phyloP scores from a whole-genome alignment of 1,140 invertebrate species.

The Penaeus vannamei region DNA sequence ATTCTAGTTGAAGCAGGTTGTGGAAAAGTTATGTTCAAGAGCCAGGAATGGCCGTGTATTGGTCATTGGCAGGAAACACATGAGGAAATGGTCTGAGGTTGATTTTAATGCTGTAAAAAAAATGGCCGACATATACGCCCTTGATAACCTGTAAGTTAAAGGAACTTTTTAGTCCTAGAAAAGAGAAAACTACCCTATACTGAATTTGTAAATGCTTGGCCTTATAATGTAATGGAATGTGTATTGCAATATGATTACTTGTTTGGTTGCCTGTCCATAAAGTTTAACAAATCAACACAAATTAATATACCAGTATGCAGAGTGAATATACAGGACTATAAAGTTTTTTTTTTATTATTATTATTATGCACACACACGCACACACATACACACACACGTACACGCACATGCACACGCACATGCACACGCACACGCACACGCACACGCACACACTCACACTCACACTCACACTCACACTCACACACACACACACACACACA shows the following conservation, averaged over 20 bases:
- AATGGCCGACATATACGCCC: slow-evolving; percentile 20
- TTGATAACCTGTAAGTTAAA: slow-evolving; percentile 44
- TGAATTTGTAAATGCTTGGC: not conserved
- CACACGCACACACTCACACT: too few species aligned
- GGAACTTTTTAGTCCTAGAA: not conserved
- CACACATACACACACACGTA: too few species aligned
- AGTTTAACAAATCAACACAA: too few species aligned
- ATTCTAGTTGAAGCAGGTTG: slow-evolving; percentile 35
- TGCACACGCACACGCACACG: too few species aligned
- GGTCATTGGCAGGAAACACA: slow-evolving; percentile 45
- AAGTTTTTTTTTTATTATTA: too few species aligned
- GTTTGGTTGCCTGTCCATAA: not conserved
- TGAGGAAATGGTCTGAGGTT: not conserved
- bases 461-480: too few species aligned
- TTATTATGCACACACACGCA: too few species aligned
- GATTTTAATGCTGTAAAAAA: not conserved
- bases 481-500: too few species aligned
- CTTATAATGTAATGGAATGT: not conserved
- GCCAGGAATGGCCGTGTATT: not conserved
- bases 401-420: too few species aligned
- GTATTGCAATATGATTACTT: not conserved
- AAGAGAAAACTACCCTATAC: not conserved
- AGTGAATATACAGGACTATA: too few species aligned
- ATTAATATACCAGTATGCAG: too few species aligned
- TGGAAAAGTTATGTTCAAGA: not conserved